Percentiles rank a stretch among this genome's conserved stretches.
Evolutionary conservation across 1,140 invertebrate genomes (phyloP).

Genomic region (Listronotus oregonensis): DNA sequence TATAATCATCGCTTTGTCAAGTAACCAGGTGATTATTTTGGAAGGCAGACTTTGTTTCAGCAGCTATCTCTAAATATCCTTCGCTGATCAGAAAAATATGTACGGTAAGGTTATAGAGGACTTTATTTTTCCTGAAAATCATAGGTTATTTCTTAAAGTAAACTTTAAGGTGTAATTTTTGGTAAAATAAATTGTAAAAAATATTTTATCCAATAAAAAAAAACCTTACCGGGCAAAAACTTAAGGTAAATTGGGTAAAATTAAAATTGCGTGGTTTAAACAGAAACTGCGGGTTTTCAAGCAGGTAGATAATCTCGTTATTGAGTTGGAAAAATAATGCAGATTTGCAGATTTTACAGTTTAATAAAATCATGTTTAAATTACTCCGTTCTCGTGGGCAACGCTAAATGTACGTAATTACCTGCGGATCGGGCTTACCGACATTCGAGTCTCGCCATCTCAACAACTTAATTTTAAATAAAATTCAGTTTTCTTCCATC

Average conservation of each 20-base stretch:
- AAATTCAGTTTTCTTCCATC: slow-evolving; percentile 28
- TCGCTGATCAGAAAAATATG: too few species aligned
- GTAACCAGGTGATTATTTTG: too few species aligned
- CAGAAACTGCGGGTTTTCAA: slow-evolving; percentile 26
- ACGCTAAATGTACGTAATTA: slow-evolving; percentile 35
- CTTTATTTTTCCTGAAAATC: too few species aligned
- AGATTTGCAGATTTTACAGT: slow-evolving; percentile 45
- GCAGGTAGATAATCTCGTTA: slow-evolving; percentile 42
- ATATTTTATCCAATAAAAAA: neutral
- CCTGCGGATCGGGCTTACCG: slow-evolving; percentile 26
- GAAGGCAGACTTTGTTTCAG: too few species aligned
- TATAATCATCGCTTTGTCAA: too few species aligned
- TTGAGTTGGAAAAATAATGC: slow-evolving; percentile 45
- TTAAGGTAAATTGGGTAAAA: slow-evolving; percentile 31
- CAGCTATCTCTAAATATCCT: too few species aligned
- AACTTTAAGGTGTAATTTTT: too few species aligned
- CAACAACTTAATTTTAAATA: slow-evolving; percentile 28
- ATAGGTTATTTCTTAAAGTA: too few species aligned
- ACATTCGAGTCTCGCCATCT: slow-evolving; percentile 16
- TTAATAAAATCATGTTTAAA: slow-evolving; percentile 47
- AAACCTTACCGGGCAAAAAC: slow-evolving; percentile 25
- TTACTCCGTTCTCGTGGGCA: slow-evolving; percentile 29
- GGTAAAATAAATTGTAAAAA: too few species aligned
- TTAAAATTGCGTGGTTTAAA: slow-evolving; percentile 38
- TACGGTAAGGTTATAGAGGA: too few species aligned